These are phyloP conservation scores for Drosophila peninsularis DNA, from an alignment of 2,888 invertebrate genomes.

Conservation along the genomic window DNA sequence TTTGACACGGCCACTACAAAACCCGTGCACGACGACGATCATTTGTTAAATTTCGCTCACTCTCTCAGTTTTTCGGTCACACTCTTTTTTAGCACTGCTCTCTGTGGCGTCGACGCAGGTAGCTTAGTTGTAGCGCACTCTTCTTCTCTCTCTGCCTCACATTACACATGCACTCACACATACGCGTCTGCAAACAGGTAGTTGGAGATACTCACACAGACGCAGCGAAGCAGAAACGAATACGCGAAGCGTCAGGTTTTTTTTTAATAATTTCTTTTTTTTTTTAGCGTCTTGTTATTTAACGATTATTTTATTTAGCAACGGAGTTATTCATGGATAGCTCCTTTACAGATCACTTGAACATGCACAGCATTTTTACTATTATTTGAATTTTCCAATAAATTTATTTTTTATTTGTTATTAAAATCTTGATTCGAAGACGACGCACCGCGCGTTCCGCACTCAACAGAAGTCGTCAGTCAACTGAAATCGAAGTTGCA, in stretches of 20 bases:
- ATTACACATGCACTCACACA: conserved; percentile 46
- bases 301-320: conserved; percentile 15
- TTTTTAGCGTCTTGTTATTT: conserved; percentile 11
- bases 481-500: conserved; percentile 70
- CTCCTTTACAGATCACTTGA: neutral
- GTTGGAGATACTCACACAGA: conserved; percentile 52
- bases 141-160: conserved; percentile 31
- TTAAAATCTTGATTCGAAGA: conserved; percentile 22
- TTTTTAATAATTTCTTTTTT: conserved; percentile 43
- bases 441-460: conserved; percentile 43
- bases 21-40: conserved; percentile 12
- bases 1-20: conserved; percentile 50
- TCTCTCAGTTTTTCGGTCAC: conserved; percentile 19
- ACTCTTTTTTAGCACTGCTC: conserved; percentile 16
- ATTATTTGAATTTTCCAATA: conserved; percentile 26
- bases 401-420: conserved; percentile 49
- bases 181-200: conserved; percentile 65
- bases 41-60: conserved; percentile 45
- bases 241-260: conserved; percentile 58
- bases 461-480: conserved; percentile 63
- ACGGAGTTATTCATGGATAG: neutral
- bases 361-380: conserved; percentile 5
- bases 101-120: conserved; percentile 48
- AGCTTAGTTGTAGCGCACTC: conserved; percentile 27
- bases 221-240: conserved; percentile 67